Conservation (phyloP, 2,888 invertebrate genomes). For the Meiosimyza decipiens region DNA sequence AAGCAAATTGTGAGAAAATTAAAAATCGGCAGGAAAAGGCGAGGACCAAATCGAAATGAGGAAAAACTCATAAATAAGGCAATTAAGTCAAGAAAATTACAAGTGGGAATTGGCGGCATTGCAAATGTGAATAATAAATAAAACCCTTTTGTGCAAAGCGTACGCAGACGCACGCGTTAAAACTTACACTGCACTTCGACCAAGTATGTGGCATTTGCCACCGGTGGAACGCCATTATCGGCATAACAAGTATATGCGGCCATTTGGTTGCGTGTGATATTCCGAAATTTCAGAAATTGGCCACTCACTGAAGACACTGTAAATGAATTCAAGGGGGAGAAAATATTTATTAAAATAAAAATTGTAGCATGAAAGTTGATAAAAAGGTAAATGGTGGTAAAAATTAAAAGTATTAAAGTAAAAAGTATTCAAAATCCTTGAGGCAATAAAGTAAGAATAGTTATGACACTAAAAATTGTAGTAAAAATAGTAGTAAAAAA, state of each 20-base stretch:
- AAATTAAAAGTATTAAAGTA: not conserved
- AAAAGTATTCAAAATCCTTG: conserved; percentile 1
- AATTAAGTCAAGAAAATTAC: conserved; percentile 3
- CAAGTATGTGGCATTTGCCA: conserved; percentile 81
- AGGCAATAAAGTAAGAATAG: conserved; percentile 6
- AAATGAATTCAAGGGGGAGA: conserved; percentile 40
- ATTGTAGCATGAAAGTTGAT: not conserved
- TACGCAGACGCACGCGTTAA: not conserved
- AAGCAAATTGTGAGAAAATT: not conserved
- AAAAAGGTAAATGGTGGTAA: not conserved
- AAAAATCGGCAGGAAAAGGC: not conserved
- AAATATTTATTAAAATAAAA: not conserved
- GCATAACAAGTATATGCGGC: conserved; percentile 81
- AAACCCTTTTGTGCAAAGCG: not conserved
- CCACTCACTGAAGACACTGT: conserved; percentile 80
- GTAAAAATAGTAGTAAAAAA: no score
- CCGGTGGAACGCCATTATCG: conserved; percentile 87
- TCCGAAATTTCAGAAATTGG: conserved; percentile 80
- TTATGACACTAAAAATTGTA: not conserved
- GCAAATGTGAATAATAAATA: not conserved
- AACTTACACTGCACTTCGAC: conserved; percentile 93
- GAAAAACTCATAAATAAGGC: conserved; percentile 9
- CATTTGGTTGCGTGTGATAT: conserved; percentile 78
- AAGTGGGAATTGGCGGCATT: not conserved
- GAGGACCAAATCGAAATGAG: not conserved